Conservation (phyloP, 2,113 vertebrate species). For the Ammospiza caudacuta region DNA sequence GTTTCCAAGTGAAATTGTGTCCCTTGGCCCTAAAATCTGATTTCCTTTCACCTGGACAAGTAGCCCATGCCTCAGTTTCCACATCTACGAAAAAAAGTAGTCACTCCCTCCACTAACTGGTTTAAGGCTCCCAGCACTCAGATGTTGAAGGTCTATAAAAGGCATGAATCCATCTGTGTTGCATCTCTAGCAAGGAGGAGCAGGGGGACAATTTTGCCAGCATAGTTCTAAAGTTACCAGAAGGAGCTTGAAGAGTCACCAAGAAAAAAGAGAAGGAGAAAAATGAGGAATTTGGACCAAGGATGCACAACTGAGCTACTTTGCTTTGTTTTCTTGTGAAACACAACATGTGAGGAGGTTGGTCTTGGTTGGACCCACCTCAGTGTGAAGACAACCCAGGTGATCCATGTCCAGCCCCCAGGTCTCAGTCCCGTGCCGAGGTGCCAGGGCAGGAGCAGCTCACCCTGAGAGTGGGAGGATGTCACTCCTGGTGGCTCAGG, state of each 20-base stretch:
- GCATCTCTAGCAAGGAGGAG: slow-evolving; percentile 1
- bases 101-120: background rate
- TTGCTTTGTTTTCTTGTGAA: background rate
- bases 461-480: accelerated
- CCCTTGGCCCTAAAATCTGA: background rate
- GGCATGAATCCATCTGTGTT: background rate
- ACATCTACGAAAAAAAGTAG: background rate
- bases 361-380: background rate
- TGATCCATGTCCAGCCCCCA: background rate
- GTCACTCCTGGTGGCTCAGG: background rate
- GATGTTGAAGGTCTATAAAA: background rate
- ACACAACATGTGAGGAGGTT: accelerated
- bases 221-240: background rate
- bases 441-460: background rate
- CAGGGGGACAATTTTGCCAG: background rate
- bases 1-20: background rate
- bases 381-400: background rate
- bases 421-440: accelerated
- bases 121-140: background rate
- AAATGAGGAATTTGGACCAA: background rate
- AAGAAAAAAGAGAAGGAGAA: background rate
- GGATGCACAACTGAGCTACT: background rate
- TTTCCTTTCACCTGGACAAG: background rate
- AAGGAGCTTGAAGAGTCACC: background rate
- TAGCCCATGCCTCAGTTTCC: background rate